Percentiles rank a stretch among this genome's conserved stretches.
These are phyloP conservation scores for Agrilus cyanescens DNA, from an alignment of 2,888 invertebrate species.

Conservation along the genomic window DNA sequence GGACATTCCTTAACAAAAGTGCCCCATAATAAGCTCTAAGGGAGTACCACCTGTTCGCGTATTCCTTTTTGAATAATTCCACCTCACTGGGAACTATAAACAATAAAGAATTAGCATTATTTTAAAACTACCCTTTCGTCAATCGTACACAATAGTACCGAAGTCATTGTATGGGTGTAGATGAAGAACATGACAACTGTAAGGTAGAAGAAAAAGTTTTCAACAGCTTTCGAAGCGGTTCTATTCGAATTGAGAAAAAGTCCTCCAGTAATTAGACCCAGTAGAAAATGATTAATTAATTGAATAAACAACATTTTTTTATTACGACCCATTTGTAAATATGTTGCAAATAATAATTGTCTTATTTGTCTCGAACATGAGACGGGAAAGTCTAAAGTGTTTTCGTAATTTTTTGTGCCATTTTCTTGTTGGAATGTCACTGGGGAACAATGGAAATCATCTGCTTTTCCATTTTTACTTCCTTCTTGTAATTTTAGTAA, in stretches of 20 bases:
- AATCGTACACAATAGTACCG: slow-evolving; percentile 43
- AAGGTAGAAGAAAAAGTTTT: slow-evolving; percentile 50
- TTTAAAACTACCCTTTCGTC: too few relatives aligned
- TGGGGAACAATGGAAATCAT: slow-evolving; percentile 8
- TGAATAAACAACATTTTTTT: slow-evolving; percentile 42
- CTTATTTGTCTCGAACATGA: slow-evolving; percentile 43
- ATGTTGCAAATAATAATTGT: slow-evolving; percentile 42
- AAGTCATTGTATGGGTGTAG: slow-evolving; percentile 53
- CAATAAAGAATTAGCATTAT: too few relatives aligned
- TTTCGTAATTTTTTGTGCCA: slow-evolving; percentile 6
- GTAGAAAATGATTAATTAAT: slow-evolving; percentile 42
- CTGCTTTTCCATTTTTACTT: slow-evolving; percentile 34
- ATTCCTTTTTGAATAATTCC: slow-evolving; percentile 46
- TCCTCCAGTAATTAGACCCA: slow-evolving; percentile 43
- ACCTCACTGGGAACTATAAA: slow-evolving; percentile 49
- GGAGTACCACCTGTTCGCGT: slow-evolving; percentile 56
- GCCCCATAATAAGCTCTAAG: slow-evolving; percentile 51
- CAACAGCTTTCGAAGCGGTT: slow-evolving; percentile 41
- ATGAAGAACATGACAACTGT: slow-evolving; percentile 49
- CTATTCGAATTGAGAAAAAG: slow-evolving; percentile 47
- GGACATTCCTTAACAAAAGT: slow-evolving; percentile 42
- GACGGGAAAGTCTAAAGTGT: slow-evolving; percentile 38
- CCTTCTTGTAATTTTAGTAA: slow-evolving; percentile 25
- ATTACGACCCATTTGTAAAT: slow-evolving; percentile 43
- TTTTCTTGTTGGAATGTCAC: slow-evolving; percentile 8